phyloP scores from a whole-genome alignment of 2,797 vertebrate genomes.

The Meriones psammophilus region DNA sequence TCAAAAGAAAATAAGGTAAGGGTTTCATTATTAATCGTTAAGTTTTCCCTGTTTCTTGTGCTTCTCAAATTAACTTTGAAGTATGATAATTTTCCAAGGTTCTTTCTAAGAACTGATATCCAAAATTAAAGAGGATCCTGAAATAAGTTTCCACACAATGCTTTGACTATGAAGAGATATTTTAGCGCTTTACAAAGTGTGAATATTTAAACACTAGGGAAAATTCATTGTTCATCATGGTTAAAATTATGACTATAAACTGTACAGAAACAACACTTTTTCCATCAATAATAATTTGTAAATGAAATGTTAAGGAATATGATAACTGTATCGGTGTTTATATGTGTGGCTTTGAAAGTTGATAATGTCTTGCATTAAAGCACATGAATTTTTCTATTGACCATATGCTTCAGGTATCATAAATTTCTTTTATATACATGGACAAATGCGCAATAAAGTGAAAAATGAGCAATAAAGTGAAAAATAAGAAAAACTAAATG shows the following conservation, averaged over 20 bases:
- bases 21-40: slow-evolving; percentile 9
- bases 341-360: slow-evolving; percentile 21
- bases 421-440: not conserved
- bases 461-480: not conserved
- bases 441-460: not conserved
- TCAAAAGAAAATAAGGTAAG: not conserved
- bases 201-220: slow-evolving; percentile 41
- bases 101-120: not conserved
- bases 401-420: not conserved
- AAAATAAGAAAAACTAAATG: not conserved
- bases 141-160: slow-evolving; percentile 45
- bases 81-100: not conserved
- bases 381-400: slow-evolving; percentile 21
- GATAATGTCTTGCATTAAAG: slow-evolving; percentile 29
- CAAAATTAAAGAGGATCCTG: slow-evolving; percentile 1
- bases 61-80: slow-evolving; percentile 34
- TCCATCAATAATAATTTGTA: slow-evolving; percentile 13
- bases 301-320: slow-evolving; percentile 41
- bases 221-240: slow-evolving; percentile 40
- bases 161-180: not conserved
- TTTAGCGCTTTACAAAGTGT: slow-evolving; percentile 48
- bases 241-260: slow-evolving; percentile 52
- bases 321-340: slow-evolving; percentile 18
- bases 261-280: slow-evolving; percentile 31
- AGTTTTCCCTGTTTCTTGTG: not conserved